A percentile compares a stretch with the other conserved stretches of the same genome.
Conservation (phyloP, 2,797 vertebrate species). For the Huso huso region DNA sequence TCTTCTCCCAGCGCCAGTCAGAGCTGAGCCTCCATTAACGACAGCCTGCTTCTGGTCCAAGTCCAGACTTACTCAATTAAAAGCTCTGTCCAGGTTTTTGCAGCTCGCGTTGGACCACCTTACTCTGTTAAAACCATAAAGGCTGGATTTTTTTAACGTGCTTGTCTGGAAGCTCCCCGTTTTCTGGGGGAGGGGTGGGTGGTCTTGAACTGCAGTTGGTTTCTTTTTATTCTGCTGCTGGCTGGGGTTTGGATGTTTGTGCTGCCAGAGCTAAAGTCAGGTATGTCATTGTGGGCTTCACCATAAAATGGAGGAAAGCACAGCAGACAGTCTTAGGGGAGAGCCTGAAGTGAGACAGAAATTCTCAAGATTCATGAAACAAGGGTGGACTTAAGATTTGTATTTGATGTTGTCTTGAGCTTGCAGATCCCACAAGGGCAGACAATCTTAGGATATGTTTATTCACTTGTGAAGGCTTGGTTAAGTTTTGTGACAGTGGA, state of each 20-base stretch:
- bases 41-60: conserved; percentile 77
- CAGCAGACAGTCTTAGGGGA: conserved; percentile 64
- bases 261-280: conserved; percentile 72
- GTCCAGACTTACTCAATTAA: conserved; percentile 55
- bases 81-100: conserved; percentile 45
- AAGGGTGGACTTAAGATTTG: conserved; percentile 47
- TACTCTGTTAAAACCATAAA: conserved; percentile 25
- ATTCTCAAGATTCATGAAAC: conserved; percentile 46
- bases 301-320: conserved; percentile 98
- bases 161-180: conserved; percentile 33
- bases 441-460: conserved; percentile 9
- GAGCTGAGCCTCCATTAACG: conserved; percentile 83
- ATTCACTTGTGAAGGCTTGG: conserved; percentile 28
- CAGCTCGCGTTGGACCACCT: conserved; percentile 22
- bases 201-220: conserved; percentile 22
- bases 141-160: conserved; percentile 38
- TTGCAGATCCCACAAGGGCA: too few species aligned
- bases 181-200: conserved; percentile 25
- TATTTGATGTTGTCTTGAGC: conserved; percentile 22
- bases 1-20: conserved; percentile 60
- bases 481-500: conserved; percentile 25
- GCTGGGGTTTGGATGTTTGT: conserved; percentile 37
- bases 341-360: conserved; percentile 52
- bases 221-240: conserved; percentile 24
- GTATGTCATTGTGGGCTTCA: conserved; percentile 84